Evolutionary conservation across 2,888 invertebrate genomes (phyloP), one percentile per base, ranked within the genome.

Genomic region (Vanessa cardui): DNA sequence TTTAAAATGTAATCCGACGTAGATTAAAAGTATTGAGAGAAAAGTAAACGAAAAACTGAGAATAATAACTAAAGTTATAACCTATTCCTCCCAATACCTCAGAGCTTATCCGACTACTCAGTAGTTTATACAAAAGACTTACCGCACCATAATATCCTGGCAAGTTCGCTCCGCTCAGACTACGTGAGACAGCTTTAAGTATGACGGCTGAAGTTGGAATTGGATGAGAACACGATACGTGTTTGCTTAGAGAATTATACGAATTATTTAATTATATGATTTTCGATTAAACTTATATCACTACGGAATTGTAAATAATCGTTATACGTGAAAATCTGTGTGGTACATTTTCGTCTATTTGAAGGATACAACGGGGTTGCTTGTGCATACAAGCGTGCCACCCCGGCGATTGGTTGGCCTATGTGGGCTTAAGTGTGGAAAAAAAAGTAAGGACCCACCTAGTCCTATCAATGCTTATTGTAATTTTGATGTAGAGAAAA

Each of bases 81-180:
- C 65, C 60, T 67, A 70, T 70, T 66, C 62, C 66, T 33, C 31
- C 47, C 49, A 54, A 67, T 67, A 64, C 62, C 49, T 64, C 59
- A 54, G 68, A 74, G 73, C 70, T 73, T 74, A 71, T 63, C 64
- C 21, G 59, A 59, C 62, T 64, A 58, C 70, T 59, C 58, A 52
- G 54, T 62, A 70, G 71, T 72, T 72, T 66, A 71, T 73, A 64
- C 69, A 70, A 69, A 64, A 65, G 68, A 66, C 72, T 73, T 67
- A 72, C 66, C 61, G 69, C 71, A 71, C 72, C 69, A 74, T 71
- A 73, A 70, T 68, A 68, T 62, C 67, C 62, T 58, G 44, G 52
- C 66, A 74, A 73, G 69, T 74, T 72, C 60, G 52, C 39, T 39
- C 39, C 39, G 12, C 63, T 60, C 39, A 65, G 56, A 60, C 54